Conservation (phyloP, 64 coral and sea anemone genomes). For the Actinia tenebrosa region DNA sequence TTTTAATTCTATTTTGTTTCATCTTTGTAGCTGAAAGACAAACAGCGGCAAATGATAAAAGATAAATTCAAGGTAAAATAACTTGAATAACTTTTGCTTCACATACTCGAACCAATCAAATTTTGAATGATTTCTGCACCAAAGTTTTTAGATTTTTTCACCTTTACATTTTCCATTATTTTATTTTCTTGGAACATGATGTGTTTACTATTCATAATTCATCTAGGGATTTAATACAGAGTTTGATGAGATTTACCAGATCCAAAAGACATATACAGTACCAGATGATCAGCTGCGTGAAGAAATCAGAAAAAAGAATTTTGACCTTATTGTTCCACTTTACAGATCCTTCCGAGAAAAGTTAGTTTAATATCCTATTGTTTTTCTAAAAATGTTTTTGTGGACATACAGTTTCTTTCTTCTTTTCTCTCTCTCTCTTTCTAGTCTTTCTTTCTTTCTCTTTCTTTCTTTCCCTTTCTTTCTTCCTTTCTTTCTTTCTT, state of each 20-base stretch:
- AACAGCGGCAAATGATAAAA: slow-evolving; percentile 90
- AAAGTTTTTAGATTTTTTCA: too few species aligned
- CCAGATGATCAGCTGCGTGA: slow-evolving; percentile 90
- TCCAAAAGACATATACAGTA: slow-evolving; percentile 94
- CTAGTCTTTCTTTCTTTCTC: background rate
- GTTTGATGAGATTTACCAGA: slow-evolving; percentile 94
- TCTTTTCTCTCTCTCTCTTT: background rate
- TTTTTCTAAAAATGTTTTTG: background rate
- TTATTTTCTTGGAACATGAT: background rate
- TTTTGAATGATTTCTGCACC: too few species aligned
- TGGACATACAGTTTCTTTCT: background rate
- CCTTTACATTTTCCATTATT: background rate
- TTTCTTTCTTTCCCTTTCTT: too few species aligned
- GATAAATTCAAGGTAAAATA: slow-evolving; percentile 90
- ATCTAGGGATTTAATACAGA: slow-evolving; percentile 95
- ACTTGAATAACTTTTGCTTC: too few species aligned
- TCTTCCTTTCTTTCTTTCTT: too few species aligned
- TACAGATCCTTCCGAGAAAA: slow-evolving; percentile 81
- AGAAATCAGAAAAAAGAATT: slow-evolving; percentile 77
- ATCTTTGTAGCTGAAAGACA: slow-evolving; percentile 78
- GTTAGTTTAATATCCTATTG: slow-evolving; percentile 44
- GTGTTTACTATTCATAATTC: background rate
- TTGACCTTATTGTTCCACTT: slow-evolving; percentile 77
- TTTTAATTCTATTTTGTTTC: background rate
- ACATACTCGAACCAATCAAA: too few species aligned